phyloP scores from a whole-genome alignment of 2,797 vertebrate genomes.

The Aulostomus chinensis region DNA sequence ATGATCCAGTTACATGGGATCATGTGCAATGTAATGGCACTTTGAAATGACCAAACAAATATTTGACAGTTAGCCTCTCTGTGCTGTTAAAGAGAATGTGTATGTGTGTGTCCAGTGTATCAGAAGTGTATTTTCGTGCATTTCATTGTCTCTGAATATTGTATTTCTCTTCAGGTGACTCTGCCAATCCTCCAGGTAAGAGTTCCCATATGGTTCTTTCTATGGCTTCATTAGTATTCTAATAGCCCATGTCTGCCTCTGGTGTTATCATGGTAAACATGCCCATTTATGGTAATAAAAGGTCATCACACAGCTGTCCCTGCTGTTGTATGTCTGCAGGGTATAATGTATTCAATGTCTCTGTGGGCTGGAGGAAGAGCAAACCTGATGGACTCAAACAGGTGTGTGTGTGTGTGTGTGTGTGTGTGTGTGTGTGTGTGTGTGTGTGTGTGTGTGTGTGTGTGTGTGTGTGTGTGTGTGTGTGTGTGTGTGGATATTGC shows the following conservation, averaged over 20 bases:
- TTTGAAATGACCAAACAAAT: neutral
- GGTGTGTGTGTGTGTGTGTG: conserved; percentile 53
- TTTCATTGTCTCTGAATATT: conserved; percentile 7
- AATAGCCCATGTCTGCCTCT: neutral
- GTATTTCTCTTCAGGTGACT: conserved; percentile 75
- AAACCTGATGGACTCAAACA: conserved; percentile 48
- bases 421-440: conserved; percentile 8
- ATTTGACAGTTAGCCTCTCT: neutral
- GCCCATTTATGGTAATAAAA: neutral
- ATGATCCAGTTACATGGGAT: no score
- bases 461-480: no score
- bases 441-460: no score
- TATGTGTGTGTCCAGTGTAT: neutral
- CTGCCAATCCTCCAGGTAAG: conserved; percentile 84
- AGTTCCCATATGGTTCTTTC: neutral
- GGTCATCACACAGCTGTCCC: conserved; percentile 12
- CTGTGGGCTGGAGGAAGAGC: conserved; percentile 67
- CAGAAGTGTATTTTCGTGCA: neutral
- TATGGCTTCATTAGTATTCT: conserved; percentile 3
- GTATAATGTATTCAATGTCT: conserved; percentile 81
- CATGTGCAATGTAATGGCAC: no score
- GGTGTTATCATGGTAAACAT: conserved; percentile 16
- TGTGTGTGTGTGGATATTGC: no score
- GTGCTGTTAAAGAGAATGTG: neutral
- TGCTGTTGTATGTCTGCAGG: conserved; percentile 67